Evolutionary conservation across 2,888 invertebrate genomes (phyloP), one percentile per base, ranked within the genome.

Genomic region (Synanthedon formicaeformis): DNA sequence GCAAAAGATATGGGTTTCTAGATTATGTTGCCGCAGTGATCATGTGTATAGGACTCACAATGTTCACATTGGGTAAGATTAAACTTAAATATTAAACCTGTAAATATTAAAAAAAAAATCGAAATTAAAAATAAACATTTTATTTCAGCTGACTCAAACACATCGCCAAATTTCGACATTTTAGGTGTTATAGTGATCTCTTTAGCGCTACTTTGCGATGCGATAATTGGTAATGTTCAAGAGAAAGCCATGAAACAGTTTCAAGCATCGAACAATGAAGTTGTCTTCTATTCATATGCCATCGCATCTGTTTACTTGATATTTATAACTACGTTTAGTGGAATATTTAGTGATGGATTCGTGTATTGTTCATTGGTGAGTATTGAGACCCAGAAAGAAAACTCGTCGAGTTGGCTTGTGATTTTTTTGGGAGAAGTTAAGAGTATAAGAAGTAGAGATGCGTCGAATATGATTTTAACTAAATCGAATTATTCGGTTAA

Each of bases 141-240:
- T 45, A 3, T 45, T 45, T 45, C 76, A 91, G 93, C 93, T 52
- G 93, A 93, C 67, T 93, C 93, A 3, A 89, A 92, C 69, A 89
- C 92, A 6, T 92, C 92, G 5, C 93, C 93, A n/a, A 92, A 92
- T 66, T 94, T 94, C 61, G 89, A 93, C 66, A 72, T 89, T 0
- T 69, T 91, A 16, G 95, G 95, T 0, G 91, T 95, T 0, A 69
- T 91, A 1, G 92, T 95, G 84, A 95, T 95, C 62, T 94, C 93
- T 1, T 86, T 94, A 63, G 98, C 98, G 0, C 78, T 99, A 52
- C 81, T 97, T 3, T 98, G 97, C 67, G 98, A 99, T 81, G 98
- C 98, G 0, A 90, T 95, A 10, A 98, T 99, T 59, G 98, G 98
- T 16, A 99, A 99, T 82, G 94, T 98, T 0, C 98, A 99, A 81